phyloP scores from a whole-genome alignment of 2,113 vertebrate species.

The Gambusia affinis region DNA sequence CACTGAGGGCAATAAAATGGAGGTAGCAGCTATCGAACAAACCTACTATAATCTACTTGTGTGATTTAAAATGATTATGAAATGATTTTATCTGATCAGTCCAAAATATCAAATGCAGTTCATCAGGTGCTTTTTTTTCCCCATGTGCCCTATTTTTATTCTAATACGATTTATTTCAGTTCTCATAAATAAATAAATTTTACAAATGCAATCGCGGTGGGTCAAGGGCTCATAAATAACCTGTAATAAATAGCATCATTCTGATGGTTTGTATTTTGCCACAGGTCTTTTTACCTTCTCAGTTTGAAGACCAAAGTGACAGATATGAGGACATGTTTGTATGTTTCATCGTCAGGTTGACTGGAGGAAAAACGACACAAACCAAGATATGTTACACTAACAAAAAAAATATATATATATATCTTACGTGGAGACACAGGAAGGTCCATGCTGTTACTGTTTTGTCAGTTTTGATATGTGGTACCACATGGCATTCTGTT shows the following conservation, averaged over 20 bases:
- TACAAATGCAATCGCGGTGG: conserved; percentile 71
- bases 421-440: conserved; percentile 63
- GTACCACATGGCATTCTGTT: conserved; percentile 76
- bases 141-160: conserved; percentile 49
- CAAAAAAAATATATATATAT: conserved; percentile 30
- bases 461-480: conserved; percentile 74
- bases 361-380: conserved; percentile 62
- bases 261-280: conserved; percentile 65
- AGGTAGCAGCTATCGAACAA: conserved; percentile 58
- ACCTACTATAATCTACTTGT: conserved; percentile 32
- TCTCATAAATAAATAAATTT: conserved; percentile 45
- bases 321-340: conserved; percentile 68
- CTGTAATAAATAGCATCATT: conserved; percentile 57
- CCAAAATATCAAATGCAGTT: conserved; percentile 66
- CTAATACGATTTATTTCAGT: conserved; percentile 29
- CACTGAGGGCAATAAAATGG: conserved; percentile 71
- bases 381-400: conserved; percentile 68
- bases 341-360: conserved; percentile 69
- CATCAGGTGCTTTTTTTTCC: conserved; percentile 48
- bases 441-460: conserved; percentile 67
- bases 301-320: conserved; percentile 52
- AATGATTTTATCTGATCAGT: conserved; percentile 34
- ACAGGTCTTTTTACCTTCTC: conserved; percentile 58
- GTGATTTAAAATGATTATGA: conserved; percentile 54
- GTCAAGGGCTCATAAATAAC: conserved; percentile 80